A percentile compares a stretch with the other conserved stretches of the same genome.
Conservation (phyloP, 1,140 invertebrate genomes). For the Trichomalopsis sarcophagae region DNA sequence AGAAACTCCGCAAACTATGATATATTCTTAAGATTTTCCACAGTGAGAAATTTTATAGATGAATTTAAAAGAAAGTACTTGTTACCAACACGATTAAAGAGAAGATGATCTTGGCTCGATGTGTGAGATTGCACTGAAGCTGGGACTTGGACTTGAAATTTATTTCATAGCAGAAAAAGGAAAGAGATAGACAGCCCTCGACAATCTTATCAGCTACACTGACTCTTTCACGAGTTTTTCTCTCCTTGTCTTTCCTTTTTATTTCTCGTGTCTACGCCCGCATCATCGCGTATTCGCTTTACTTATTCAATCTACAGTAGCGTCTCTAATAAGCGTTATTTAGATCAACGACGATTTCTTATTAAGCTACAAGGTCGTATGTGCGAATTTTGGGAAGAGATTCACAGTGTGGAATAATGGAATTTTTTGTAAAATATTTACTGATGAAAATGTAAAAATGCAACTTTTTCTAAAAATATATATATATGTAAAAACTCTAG, state of each 20-base stretch:
- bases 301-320: not conserved
- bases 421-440: not conserved
- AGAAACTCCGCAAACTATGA: not conserved
- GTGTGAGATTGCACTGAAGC: constrained; percentile 7
- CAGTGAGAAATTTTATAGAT: not conserved
- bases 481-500: no score
- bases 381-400: not conserved
- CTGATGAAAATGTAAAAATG: no score
- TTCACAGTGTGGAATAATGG: not conserved
- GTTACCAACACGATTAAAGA: not conserved
- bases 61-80: not conserved
- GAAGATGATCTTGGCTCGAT: not conserved
- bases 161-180: not conserved
- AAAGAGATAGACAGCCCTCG: constrained; percentile 1
- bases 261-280: not conserved
- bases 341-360: not conserved
- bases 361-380: not conserved
- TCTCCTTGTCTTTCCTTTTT: constrained; percentile 10
- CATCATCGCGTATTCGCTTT: not conserved
- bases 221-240: not conserved
- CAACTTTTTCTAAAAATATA: no score
- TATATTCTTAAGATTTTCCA: not conserved
- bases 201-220: constrained; percentile 6
- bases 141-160: not conserved
- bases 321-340: no score